These are phyloP conservation scores for Digitonthophagus gazella DNA, from an alignment of 2,888 invertebrate species.

Conservation along the genomic window DNA sequence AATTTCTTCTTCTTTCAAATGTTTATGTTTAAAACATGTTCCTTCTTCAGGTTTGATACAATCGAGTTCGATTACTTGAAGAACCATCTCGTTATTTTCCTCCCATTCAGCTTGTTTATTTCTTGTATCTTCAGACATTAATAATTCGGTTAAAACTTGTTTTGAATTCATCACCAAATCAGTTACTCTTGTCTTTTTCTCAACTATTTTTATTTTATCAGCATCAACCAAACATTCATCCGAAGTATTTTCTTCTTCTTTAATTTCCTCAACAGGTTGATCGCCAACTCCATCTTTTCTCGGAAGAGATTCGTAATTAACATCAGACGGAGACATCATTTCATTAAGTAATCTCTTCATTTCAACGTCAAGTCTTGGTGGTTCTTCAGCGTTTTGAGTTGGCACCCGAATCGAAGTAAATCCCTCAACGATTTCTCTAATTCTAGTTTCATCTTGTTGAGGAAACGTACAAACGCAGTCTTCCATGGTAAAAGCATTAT, in stretches of 20 bases:
- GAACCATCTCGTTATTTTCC: conserved; percentile 38
- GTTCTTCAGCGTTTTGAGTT: conserved; percentile 25
- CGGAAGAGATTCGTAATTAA: conserved; percentile 46
- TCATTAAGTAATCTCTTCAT: conserved; percentile 35
- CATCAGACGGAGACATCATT: conserved; percentile 46
- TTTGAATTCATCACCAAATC: conserved; percentile 49
- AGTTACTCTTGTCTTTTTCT: conserved; percentile 50
- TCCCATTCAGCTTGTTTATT: conserved; percentile 39
- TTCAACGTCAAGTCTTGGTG: conserved; percentile 30
- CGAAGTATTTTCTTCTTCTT: conserved; percentile 46
- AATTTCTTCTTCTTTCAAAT: conserved; percentile 13
- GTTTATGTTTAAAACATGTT: neutral
- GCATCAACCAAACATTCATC: conserved; percentile 45
- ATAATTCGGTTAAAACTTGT: conserved; percentile 40
- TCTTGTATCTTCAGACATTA: conserved; percentile 36
- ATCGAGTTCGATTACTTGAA: conserved; percentile 39
- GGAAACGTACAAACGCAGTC: conserved; percentile 19
- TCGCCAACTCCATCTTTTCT: conserved; percentile 51
- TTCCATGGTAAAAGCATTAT: conserved; percentile 26
- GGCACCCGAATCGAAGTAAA: conserved; percentile 30
- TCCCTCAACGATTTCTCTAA: conserved; percentile 33
- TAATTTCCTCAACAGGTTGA: conserved; percentile 44
- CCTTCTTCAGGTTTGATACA: conserved; percentile 27
- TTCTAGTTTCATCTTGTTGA: conserved; percentile 18
- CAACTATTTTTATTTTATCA: conserved; percentile 48